Evolutionary conservation across 2,888 invertebrate genomes (phyloP).

Genomic region (Tachina fera): DNA sequence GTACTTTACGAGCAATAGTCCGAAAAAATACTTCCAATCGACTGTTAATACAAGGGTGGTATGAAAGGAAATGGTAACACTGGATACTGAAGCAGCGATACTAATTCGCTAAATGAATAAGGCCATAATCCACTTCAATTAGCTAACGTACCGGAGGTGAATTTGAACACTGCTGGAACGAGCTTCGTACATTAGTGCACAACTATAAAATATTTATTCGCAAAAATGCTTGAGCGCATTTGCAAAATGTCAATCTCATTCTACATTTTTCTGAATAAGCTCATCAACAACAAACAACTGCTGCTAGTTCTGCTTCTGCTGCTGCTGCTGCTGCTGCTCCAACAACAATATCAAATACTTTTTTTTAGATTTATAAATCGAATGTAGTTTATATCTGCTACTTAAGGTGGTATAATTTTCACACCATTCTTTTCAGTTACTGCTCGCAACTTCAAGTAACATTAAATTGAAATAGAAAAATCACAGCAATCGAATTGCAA

Average conservation of each 20-base stretch:
- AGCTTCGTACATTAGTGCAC: not conserved
- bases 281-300: constrained; percentile 56
- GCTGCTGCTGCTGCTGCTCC: not conserved
- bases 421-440: constrained; percentile 66
- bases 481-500: constrained; percentile 50
- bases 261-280: constrained; percentile 71
- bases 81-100: too few species aligned
- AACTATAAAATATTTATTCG: constrained; percentile 31
- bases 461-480: constrained; percentile 60
- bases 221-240: constrained; percentile 75
- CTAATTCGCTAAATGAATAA: too few species aligned
- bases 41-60: too few species aligned
- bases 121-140: too few species aligned
- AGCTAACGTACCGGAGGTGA: not conserved
- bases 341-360: constrained; percentile 34
- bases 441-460: constrained; percentile 12
- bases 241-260: constrained; percentile 81
- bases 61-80: too few species aligned
- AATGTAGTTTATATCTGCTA: constrained; percentile 67
- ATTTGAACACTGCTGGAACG: not conserved
- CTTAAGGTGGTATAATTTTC: constrained; percentile 72
- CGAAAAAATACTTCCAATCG: too few species aligned
- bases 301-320: not conserved
- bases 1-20: too few species aligned
- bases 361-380: constrained; percentile 55